Conservation (phyloP, 2,113 vertebrate genomes). For the Calyptomena viridis region DNA sequence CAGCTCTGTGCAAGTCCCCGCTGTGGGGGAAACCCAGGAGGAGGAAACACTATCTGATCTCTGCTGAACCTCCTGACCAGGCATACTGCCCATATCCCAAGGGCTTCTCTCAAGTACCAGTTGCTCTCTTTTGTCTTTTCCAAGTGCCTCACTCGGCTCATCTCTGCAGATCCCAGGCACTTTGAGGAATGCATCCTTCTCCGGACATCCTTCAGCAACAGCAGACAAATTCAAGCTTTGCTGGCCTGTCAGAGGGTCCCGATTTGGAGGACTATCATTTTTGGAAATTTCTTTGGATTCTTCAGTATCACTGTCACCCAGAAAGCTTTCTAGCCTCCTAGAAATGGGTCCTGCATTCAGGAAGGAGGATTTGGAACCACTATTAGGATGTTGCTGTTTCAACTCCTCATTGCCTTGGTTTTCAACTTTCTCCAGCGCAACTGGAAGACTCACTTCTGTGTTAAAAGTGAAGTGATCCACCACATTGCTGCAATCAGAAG, state of each 20-base stretch:
- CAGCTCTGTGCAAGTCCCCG: conserved; percentile 76
- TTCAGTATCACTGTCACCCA: conserved; percentile 79
- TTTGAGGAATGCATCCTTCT: not conserved
- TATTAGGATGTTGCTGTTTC: conserved; percentile 30
- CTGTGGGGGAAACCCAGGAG: conserved; percentile 37
- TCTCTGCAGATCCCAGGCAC: not conserved
- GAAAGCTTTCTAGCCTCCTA: conserved; percentile 83
- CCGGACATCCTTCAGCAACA: not conserved
- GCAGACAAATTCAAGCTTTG: not conserved
- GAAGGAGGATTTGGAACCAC: conserved; percentile 60
- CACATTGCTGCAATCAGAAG: conserved; percentile 61
- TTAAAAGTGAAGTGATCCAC: conserved; percentile 67
- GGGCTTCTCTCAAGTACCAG: not conserved
- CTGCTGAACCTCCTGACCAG: conserved; percentile 12
- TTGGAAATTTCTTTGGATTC: conserved; percentile 65
- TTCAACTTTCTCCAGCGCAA: conserved; percentile 47
- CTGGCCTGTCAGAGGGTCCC: not conserved
- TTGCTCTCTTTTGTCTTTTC: not conserved
- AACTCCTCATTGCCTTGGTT: conserved; percentile 63
- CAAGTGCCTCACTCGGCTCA: not conserved
- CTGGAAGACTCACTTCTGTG: conserved; percentile 30
- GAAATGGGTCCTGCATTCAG: conserved; percentile 88
- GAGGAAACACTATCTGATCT: conserved; percentile 24
- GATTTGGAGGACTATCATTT: not conserved
- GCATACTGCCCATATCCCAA: not conserved